These are phyloP conservation scores for Phaethornis superciliosus DNA, from an alignment of 2,113 vertebrate species.

Conservation along the genomic window DNA sequence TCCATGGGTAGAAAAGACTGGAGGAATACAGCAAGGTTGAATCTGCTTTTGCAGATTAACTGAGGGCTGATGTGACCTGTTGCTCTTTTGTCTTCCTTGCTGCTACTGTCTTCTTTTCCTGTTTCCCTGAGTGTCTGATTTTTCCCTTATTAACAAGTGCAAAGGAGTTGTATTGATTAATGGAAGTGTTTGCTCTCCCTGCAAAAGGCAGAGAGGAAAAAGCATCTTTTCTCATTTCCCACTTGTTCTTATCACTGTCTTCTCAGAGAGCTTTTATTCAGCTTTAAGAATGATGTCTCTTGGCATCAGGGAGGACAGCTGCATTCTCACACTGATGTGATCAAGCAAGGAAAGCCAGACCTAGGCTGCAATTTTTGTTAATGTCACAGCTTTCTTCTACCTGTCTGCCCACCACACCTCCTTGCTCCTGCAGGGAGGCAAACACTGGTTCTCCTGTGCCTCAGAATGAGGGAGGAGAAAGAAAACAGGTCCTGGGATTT, in stretches of 20 bases:
- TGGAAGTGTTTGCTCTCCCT: not conserved
- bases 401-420: fast-evolving
- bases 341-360: not conserved
- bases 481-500: not conserved
- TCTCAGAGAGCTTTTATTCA: not conserved
- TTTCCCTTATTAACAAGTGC: too few relatives aligned
- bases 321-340: not conserved
- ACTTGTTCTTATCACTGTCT: not conserved
- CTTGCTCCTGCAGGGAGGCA: not conserved
- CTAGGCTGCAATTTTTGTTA: not conserved
- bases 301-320: fast-evolving
- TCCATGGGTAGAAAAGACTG: not conserved
- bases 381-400: not conserved
- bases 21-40: not conserved
- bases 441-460: not conserved
- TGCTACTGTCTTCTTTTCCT: not conserved
- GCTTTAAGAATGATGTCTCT: not conserved
- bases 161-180: not conserved
- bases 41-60: not conserved
- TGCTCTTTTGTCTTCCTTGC: not conserved
- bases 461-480: not conserved
- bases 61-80: not conserved
- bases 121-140: not conserved
- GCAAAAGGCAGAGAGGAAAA: not conserved
- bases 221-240: not conserved